Evolutionary conservation across 64 coral and sea anemone genomes (phyloP), one percentile per base, ranked within the genome.

Genomic region (Stichodactyla mertensii): DNA sequence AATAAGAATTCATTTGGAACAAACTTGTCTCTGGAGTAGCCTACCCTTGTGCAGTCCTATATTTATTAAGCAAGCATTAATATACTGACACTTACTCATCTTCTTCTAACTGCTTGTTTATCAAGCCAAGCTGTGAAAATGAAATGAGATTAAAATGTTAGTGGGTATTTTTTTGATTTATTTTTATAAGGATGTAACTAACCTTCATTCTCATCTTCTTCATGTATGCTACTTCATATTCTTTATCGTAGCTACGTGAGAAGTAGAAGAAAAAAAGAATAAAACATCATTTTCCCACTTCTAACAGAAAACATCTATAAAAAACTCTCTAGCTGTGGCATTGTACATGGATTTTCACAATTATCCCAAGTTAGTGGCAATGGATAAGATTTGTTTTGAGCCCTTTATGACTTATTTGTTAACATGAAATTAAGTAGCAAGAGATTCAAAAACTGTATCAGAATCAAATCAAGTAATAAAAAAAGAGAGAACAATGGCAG

Each of bases 161-260:
- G 28, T 31, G 28, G 28, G 28, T 31, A 31, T 31, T 31, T 31
- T 31, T 66, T 58, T 58, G 19, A n/a, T 20, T 20, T 66, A 66
- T 8, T 8, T 20, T 20, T 66, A n/a, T n/a, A 20, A 0, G 28
- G 0, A 31, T 66, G 10, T 20, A 22, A 27, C 80, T n/a, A 83
- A 92, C 93, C 83, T 95, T 95, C 12, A 86, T 77, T 78, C 90
- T 89, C 93, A 95, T 95, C 18, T 92, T 95, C 15, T 52, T 26
- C 89, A 95, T 82, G 64, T 83, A 95, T 57, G 26, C 54, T 20
- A 52, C 18, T 79, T 95, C 71, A 62, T 82, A 95, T 66, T 95
- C 89, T 45, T 26, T 64, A 54, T 95, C 93, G 89, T 95, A 95
- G 16, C 93, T 95, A 82, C 60, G 87, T 56, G 7, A 55, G 77